Conservation (phyloP, 2,113 vertebrate species). For the Fulica atra region DNA sequence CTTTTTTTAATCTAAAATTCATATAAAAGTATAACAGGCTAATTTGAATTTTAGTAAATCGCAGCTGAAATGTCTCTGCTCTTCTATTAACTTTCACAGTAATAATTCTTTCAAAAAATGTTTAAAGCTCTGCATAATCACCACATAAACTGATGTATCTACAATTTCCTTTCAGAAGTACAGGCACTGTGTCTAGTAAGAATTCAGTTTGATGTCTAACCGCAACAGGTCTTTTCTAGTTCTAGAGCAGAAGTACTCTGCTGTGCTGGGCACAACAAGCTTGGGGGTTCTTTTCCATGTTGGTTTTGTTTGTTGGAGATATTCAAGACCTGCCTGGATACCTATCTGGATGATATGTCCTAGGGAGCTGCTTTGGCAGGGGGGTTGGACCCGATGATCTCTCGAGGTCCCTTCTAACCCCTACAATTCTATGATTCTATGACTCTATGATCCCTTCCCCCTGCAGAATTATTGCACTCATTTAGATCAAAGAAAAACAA, state of each 20-base stretch:
- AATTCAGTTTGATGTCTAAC: background rate
- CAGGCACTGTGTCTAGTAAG: background rate
- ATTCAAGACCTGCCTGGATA: too few species aligned
- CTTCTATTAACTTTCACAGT: background rate
- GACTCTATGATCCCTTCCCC: background rate
- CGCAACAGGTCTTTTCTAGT: background rate
- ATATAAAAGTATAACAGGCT: background rate
- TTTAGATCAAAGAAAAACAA: background rate
- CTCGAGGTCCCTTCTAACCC: too few species aligned
- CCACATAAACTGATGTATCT: background rate
- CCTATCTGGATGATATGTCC: too few species aligned
- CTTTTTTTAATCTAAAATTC: background rate
- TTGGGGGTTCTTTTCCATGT: background rate
- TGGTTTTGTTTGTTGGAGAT: background rate
- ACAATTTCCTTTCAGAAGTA: background rate
- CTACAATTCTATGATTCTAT: too few species aligned
- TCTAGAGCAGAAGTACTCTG: background rate
- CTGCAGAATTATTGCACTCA: background rate
- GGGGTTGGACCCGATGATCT: too few species aligned
- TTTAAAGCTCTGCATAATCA: background rate
- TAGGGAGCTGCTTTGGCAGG: too few species aligned
- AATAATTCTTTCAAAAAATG: background rate
- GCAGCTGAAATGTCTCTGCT: background rate
- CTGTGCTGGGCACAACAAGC: background rate
- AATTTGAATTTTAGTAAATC: background rate